Base-by-base conservation (phyloP, 2,888 invertebrate genomes). In the Heliconius cydno region DNA sequence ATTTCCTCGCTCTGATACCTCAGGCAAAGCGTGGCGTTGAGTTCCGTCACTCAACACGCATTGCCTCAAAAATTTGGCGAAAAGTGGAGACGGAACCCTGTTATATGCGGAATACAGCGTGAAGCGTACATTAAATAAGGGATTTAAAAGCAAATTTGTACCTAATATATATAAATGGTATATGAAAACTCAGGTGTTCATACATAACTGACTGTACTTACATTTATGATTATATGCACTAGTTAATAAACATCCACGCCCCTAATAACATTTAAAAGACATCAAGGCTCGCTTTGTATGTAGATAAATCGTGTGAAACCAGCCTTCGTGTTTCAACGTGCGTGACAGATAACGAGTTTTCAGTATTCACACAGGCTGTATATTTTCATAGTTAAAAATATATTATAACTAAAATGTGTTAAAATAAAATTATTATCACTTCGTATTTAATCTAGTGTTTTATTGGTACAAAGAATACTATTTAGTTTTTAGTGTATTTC, bases 301-400 rank as follows among this genome's bases (percentile, higher is more conserved):
- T 28, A 76, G 70, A 67, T 67, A 68, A 63, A 63, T 46, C 76
- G 78, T 72, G 72, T 63, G 46, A 38, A 76, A 75, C 76, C 66
- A 60, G 70, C 46, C 75, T 80, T 78, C 82, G 81, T 81, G 81
- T 76, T 76, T 60, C 34, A 57, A 77, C 78, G 78, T 80, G 79
- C 82, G 82, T 83, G 82, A 78, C 73, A 74, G 80, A 83, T 76
- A 80, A 79, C 78, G 78, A 76, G 79, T 76, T 63, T 75, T 72
- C 73, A 73, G 34, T 70, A 25, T 46, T 60, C 57, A 63, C 30
- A 28, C 74, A 70, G 10, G 38, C 66, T 15, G 73, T 78, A 76
- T 67, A 67, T 76, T 80, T 79, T 78, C 76, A 67, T 78, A 60
- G 68, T 73, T 78, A n/a, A 72, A 76, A 70, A 46, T 68, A 72